Evolutionary conservation across 2,797 vertebrate species (phyloP), one percentile per base, ranked within the genome.

Genomic region (Gallinago stenura): DNA sequence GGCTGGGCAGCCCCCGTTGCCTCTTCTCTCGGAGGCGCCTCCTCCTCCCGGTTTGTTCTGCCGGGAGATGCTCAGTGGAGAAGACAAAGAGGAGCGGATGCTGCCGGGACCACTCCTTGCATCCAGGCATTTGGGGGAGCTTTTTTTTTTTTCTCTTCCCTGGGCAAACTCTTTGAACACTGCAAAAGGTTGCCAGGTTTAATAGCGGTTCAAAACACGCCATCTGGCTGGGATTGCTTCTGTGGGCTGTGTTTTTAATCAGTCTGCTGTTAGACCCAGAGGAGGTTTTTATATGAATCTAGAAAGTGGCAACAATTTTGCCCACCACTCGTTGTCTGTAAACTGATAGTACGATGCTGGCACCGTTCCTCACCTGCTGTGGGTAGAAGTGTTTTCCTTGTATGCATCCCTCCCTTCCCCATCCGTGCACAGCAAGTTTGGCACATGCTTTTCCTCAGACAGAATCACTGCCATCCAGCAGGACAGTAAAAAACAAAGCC

Each of bases 231-330:
- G 58, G 31, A 28, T 20, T 26, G 81, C 46, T 73, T 50, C 70
- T 33, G 83, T 58, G 90, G 88, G 85, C 73, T 95, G 80, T 93
- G 80, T 92, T 90, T 93, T 68, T 89, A 61, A 7, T 33, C 88
- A 50, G 73, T 81, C 79, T 77, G 57, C 72, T 75, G 37, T 37
- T 68, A 85, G 46, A 89, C 25, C n/a, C 79, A 75, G 91, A 46
- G 57, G 76, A 85, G 61, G 69, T 64, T 58, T 70, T 82, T 60
- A 50, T 50, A 31, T 5, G 4, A 80, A 91, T 80, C 31, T 62
- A 84, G 56, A 70, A 82, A 81, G 95, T 9, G 43, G 66, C 30
- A 89, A 72, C 64, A 77, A 61, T 95, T 83, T 79, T 91, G 83
- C 87, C 85, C 70, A 50, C 56, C 35, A 31, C 50, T 50, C 10